Conservation (phyloP, 2,888 invertebrate genomes). For the Cryptops parisi region DNA sequence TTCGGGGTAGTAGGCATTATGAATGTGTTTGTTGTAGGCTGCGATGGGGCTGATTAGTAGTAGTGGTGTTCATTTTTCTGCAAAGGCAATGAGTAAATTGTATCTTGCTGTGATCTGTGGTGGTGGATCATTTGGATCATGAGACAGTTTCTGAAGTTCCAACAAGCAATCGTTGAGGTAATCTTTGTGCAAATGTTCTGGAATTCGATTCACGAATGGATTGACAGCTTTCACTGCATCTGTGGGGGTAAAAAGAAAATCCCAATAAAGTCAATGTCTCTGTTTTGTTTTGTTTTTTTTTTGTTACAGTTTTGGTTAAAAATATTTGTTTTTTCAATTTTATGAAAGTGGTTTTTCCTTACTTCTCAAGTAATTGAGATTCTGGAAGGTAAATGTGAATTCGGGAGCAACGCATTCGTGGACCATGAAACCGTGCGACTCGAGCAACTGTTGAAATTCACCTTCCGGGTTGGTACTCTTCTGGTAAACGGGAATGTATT, state of each 20-base stretch:
- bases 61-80: conserved; percentile 27
- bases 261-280: neutral
- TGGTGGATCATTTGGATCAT: conserved; percentile 26
- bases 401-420: conserved; percentile 44
- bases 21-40: too few relatives aligned
- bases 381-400: conserved; percentile 43
- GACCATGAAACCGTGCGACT: conserved; percentile 45
- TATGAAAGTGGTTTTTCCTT: conserved; percentile 24
- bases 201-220: conserved; percentile 50
- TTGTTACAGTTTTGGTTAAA: too few relatives aligned
- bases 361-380: conserved; percentile 44
- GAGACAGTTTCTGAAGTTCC: conserved; percentile 34
- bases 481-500: conserved; percentile 53
- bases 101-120: conserved; percentile 36
- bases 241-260: conserved; percentile 25
- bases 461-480: conserved; percentile 43
- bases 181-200: conserved; percentile 41
- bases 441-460: conserved; percentile 40
- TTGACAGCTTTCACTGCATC: conserved; percentile 53
- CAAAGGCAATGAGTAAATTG: conserved; percentile 38
- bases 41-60: neutral
- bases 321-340: too few relatives aligned
- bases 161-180: conserved; percentile 47
- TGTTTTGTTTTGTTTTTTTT: too few relatives aligned
- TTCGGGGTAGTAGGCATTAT: too few relatives aligned